Evolutionary conservation across 1,140 invertebrate species (phyloP).

Genomic region (Drosophila rufa): DNA sequence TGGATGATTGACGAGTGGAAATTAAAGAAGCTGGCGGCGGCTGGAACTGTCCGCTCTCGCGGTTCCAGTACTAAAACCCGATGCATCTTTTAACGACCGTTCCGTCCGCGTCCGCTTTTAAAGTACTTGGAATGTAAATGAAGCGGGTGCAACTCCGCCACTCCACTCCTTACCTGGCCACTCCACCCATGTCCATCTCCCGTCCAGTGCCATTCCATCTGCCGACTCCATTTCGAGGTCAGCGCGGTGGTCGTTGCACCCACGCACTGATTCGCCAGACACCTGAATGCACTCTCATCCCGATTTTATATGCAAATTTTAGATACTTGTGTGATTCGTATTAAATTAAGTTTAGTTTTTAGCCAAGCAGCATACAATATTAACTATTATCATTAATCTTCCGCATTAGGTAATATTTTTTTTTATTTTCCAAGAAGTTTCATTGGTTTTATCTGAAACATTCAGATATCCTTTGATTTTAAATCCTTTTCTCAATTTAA

Average conservation of each 20-base stretch:
- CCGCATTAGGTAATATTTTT: not conserved
- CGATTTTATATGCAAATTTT: slow-evolving; percentile 23
- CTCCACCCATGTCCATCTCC: slow-evolving; percentile 22
- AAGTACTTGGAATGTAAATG: slow-evolving; percentile 82
- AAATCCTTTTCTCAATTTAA: not conserved
- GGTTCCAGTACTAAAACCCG: slow-evolving; percentile 51
- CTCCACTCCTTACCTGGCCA: slow-evolving; percentile 5
- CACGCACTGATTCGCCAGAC: slow-evolving; percentile 30
- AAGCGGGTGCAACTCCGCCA: slow-evolving; percentile 67
- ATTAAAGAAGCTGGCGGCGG: slow-evolving; percentile 79
- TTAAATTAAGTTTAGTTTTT: not conserved
- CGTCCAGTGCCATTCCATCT: slow-evolving; percentile 27
- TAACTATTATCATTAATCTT: accelerated
- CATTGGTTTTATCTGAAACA: not conserved
- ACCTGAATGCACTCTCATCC: slow-evolving; percentile 17
- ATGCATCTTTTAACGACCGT: slow-evolving; percentile 69
- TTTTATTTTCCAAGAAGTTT: no score
- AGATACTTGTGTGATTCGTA: not conserved
- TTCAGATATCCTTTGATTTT: not conserved
- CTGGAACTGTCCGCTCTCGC: slow-evolving; percentile 44
- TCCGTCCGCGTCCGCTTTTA: slow-evolving; percentile 60
- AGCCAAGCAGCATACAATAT: not conserved
- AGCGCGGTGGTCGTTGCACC: slow-evolving; percentile 64
- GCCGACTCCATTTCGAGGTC: slow-evolving; percentile 59
- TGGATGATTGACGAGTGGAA: slow-evolving; percentile 80